Evolutionary conservation across 2,888 invertebrate species (phyloP), one percentile per base, ranked within the genome.

Genomic region (Eustalomyia histrio): DNA sequence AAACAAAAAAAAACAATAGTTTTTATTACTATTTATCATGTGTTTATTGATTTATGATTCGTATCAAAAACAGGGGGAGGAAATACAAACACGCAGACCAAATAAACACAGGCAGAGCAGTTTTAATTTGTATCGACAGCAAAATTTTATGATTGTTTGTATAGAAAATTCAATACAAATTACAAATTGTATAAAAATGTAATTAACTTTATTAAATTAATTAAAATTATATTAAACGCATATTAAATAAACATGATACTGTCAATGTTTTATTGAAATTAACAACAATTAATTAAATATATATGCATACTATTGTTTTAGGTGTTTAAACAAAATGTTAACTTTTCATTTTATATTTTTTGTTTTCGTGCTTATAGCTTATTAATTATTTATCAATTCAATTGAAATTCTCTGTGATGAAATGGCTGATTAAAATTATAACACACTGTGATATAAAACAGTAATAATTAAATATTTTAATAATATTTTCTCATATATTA

Each of bases 21-120:
- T 53, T 29, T 65, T 65, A 33, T 65, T 35, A 39, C 39, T 14
- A 29, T 53, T 53, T 18, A 65, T 29, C 50, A 53, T 65, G 65
- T 65, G 65, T 53, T 65, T 65, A 65, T 65, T 53, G 52, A 65
- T 65, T 52, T 47, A 47, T 47, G 14, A 47, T 47, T 47, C n/a
- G 43, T 47, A 47, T 47, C 14, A 3, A 47, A 16, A 47, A n/a
- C 43, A 47, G 14, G n/a, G 43, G 43, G 43, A 12, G 29, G 3
- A 6, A 29, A 6, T 29, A 29, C 7, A n/a, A 5, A n/a, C 43
- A 43, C 4, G 43, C n/a, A 14, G 43, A n/a, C 43, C 3, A 29
- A 29, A 29, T 29, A n/a, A 2, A 47, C n/a, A n/a, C 16, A 7
- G 43, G 9, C 43, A n/a, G n/a, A n/a, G 43, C 14, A 4, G 14